These are phyloP conservation scores for Diachasma alloeum DNA, from an alignment of 1,140 invertebrate genomes.

Conservation along the genomic window DNA sequence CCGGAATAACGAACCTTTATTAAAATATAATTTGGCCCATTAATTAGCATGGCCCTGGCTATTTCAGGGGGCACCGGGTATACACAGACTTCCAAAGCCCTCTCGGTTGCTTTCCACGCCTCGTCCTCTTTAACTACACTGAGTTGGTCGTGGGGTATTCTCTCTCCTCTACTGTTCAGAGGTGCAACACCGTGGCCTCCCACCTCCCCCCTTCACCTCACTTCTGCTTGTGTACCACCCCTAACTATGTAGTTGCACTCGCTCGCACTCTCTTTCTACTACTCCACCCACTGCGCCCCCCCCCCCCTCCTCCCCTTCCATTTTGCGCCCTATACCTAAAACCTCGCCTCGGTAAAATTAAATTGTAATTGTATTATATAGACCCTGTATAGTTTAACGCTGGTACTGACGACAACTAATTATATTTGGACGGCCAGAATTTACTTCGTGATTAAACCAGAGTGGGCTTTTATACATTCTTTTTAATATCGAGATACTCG, in stretches of 20 bases:
- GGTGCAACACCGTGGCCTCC: neutral
- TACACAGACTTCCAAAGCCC: neutral
- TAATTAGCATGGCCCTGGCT: conserved; percentile 35
- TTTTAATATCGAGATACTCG: neutral
- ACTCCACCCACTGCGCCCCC: too few species aligned
- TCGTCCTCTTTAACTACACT: neutral
- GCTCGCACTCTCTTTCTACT: neutral
- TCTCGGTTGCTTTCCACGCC: neutral
- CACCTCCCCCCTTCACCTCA: neutral
- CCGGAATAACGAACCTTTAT: conserved; percentile 36
- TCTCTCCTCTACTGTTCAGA: neutral
- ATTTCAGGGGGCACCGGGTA: neutral
- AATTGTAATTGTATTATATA: conserved; percentile 51
- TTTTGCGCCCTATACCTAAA: conserved; percentile 1
- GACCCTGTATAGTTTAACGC: conserved; percentile 43
- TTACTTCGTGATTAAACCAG: conserved; percentile 33
- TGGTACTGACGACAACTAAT: conserved; percentile 48
- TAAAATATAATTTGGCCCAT: conserved; percentile 44
- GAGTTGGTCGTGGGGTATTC: neutral
- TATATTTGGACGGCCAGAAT: conserved; percentile 49
- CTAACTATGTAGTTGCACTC: neutral
- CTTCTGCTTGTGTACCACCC: neutral
- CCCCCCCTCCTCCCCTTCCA: neutral
- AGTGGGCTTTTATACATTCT: neutral
- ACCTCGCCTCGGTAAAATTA: conserved; percentile 40